phyloP scores from a whole-genome alignment of 2,113 vertebrate genomes.

The Excalfactoria chinensis region DNA sequence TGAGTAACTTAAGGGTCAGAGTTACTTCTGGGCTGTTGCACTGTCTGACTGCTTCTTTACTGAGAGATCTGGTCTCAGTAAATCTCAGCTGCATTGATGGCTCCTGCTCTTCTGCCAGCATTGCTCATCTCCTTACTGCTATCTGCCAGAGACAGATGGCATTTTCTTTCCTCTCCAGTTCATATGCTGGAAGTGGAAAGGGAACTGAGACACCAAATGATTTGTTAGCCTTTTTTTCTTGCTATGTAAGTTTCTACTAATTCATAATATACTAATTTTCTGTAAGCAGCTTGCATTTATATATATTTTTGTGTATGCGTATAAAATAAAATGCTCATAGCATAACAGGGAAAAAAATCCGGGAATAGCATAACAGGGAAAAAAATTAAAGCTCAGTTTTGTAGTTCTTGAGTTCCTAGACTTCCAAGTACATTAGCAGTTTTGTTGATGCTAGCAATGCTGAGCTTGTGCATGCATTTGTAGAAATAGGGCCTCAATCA shows the following conservation, averaged over 20 bases:
- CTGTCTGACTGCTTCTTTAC: background rate
- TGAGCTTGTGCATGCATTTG: background rate
- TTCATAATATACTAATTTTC: background rate
- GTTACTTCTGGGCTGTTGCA: background rate
- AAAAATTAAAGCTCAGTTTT: background rate
- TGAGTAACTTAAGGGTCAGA: background rate
- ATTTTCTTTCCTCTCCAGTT: background rate
- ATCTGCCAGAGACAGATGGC: background rate
- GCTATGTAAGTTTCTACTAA: background rate
- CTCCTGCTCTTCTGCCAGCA: background rate
- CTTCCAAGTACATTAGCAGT: background rate
- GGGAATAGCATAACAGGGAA: background rate
- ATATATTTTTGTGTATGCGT: background rate
- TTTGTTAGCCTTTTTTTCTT: background rate
- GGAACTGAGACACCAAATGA: background rate
- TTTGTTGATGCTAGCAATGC: background rate
- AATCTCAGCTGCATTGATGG: background rate
- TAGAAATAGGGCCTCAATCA: background rate
- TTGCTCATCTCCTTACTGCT: background rate
- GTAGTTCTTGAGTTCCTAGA: background rate
- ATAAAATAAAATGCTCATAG: background rate
- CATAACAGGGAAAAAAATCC: background rate
- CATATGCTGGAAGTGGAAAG: background rate
- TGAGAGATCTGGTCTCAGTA: rapidly evolving
- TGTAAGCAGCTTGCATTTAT: background rate